Percentiles rank a stretch among this genome's conserved stretches.
Evolutionary conservation across 2,888 invertebrate species (phyloP).

Genomic region (Pristionchus arcanus): DNA sequence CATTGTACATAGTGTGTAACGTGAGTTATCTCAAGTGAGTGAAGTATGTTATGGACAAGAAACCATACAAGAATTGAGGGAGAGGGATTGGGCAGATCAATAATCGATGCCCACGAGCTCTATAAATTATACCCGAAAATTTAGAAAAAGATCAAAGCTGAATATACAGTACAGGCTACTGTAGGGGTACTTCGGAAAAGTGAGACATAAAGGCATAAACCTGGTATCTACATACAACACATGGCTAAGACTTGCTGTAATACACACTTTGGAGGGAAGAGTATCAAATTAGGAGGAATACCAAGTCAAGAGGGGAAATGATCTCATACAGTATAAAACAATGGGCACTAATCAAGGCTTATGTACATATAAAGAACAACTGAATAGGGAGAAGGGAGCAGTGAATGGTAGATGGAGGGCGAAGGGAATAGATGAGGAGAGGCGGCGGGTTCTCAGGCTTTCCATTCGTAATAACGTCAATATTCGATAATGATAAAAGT

Average conservation of each 20-base stretch:
- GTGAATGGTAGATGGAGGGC: neutral
- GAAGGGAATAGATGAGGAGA: constrained; percentile 28
- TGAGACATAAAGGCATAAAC: neutral
- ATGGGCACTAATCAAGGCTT: neutral
- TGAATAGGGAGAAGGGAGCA: neutral
- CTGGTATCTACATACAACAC: constrained; percentile 40
- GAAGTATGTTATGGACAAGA: constrained; percentile 33
- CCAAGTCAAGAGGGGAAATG: constrained; percentile 29
- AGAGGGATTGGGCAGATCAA: constrained; percentile 18
- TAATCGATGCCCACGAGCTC: constrained; percentile 4
- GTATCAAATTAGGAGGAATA: constrained; percentile 10
- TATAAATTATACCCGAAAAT: constrained; percentile 28
- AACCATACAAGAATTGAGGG: constrained; percentile 26
- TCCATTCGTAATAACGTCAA: neutral
- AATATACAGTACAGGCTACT: neutral
- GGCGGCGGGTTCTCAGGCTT: constrained; percentile 53
- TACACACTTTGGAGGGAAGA: constrained; percentile 45
- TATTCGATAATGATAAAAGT: neutral
- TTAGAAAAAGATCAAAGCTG: constrained; percentile 2
- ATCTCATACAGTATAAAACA: neutral
- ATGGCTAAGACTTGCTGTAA: constrained; percentile 47
- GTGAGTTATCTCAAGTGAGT: constrained; percentile 18
- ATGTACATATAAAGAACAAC: neutral
- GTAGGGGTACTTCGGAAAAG: constrained; percentile 24
- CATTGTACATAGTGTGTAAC: constrained; percentile 49